Conservation (phyloP, 2,888 invertebrate genomes). For the Uropetala carovei region DNA sequence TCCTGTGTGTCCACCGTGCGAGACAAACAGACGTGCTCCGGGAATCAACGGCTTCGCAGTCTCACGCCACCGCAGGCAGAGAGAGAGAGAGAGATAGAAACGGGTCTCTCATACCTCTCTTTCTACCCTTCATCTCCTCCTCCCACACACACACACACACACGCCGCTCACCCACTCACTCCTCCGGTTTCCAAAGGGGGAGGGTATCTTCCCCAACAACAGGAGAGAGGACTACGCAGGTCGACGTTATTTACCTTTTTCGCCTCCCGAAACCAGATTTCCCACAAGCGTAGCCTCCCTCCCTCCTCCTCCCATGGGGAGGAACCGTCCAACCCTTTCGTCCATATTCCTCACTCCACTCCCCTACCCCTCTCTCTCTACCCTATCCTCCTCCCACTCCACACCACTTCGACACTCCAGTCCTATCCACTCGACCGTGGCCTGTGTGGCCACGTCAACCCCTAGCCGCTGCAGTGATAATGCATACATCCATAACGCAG, state of each 20-base stretch:
- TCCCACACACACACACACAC: background rate
- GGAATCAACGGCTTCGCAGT: conserved; percentile 10
- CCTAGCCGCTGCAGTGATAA: conserved; percentile 11
- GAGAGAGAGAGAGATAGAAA: background rate
- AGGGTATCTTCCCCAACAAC: background rate
- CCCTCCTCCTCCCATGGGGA: background rate
- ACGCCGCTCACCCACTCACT: background rate
- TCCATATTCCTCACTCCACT: no score
- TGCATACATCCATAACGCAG: conserved; percentile 29
- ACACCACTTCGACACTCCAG: background rate
- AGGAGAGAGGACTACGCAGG: conserved; percentile 21
- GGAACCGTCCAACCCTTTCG: background rate
- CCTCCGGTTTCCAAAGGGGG: background rate
- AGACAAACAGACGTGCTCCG: conserved; percentile 7
- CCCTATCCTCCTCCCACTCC: no score
- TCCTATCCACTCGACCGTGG: background rate
- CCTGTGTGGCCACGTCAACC: background rate
- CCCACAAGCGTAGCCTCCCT: background rate
- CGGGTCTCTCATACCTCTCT: background rate
- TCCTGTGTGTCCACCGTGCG: background rate
- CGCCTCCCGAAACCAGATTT: conserved; percentile 61
- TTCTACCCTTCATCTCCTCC: background rate
- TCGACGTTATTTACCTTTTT: conserved; percentile 54
- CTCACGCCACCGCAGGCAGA: background rate
- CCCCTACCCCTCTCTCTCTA: no score